Conservation (phyloP, 2,113 vertebrate species). For the Halcyon malimbica region DNA sequence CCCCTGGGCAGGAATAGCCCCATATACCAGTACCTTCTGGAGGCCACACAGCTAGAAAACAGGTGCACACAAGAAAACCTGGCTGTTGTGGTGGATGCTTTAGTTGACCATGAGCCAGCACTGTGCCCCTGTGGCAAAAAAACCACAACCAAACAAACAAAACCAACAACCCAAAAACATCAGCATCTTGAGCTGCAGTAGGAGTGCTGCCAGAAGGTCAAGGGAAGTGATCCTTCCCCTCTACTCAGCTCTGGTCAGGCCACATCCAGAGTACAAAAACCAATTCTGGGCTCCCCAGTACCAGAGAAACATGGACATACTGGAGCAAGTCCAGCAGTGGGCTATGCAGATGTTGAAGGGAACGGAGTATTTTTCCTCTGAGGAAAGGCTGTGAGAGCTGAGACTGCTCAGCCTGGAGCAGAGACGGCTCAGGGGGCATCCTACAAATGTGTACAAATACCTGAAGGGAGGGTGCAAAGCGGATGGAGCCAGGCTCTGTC, state of each 20-base stretch:
- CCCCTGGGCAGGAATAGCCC: background rate
- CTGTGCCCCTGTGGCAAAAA: too few relatives aligned
- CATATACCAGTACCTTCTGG: background rate
- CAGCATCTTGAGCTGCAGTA: background rate
- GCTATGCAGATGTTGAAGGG: background rate
- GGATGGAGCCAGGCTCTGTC: background rate
- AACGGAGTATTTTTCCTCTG: background rate
- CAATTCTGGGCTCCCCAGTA: background rate
- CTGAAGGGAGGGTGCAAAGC: background rate
- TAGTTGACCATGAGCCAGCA: background rate
- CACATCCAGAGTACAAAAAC: rapidly evolving
- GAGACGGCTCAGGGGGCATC: background rate
- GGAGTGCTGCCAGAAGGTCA: rapidly evolving
- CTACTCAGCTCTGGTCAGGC: background rate
- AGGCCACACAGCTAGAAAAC: background rate
- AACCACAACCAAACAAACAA: background rate
- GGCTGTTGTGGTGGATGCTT: background rate
- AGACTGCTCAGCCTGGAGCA: background rate
- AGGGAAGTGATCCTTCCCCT: background rate
- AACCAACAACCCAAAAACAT: background rate
- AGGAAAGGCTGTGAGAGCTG: background rate
- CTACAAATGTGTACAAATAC: background rate
- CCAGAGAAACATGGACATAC: background rate
- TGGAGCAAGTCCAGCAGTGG: background rate
- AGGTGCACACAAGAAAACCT: background rate